Percentiles rank a stretch among this genome's conserved stretches.
Conservation (phyloP, 2,888 invertebrate genomes). For the Capitulum mitella region DNA sequence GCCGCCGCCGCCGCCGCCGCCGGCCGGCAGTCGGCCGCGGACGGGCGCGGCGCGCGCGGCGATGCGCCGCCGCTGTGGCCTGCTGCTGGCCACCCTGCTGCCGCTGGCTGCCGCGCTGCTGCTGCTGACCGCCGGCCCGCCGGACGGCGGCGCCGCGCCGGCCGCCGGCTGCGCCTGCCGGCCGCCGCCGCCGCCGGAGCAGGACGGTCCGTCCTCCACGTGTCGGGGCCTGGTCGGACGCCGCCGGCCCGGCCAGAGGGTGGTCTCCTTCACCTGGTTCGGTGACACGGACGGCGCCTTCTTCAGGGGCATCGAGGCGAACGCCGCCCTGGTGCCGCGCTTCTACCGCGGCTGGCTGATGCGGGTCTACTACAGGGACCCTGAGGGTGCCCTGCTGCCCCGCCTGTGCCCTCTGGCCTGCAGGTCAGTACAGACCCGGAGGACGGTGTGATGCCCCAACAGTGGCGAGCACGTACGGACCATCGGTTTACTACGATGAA, state of each 20-base stretch:
- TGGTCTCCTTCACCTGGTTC: not conserved
- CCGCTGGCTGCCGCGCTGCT: no score
- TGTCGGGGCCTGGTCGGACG: not conserved
- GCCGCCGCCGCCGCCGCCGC: no score
- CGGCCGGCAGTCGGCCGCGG: no score
- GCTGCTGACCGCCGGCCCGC: no score
- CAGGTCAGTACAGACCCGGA: not conserved
- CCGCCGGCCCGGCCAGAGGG: not conserved
- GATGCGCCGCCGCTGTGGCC: no score
- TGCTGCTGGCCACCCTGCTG: no score
- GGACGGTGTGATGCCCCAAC: no score
- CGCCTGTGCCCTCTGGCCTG: not conserved
- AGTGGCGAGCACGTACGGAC: no score
- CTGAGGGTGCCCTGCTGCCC: not conserved
- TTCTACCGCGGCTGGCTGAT: slow-evolving; percentile 33
- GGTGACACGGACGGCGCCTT: not conserved
- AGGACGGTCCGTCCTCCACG: not conserved
- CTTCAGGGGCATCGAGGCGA: slow-evolving; percentile 2
- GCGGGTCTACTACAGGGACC: slow-evolving; percentile 35
- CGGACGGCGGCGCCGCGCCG: no score
- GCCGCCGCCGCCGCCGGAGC: not conserved
- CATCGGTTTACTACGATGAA: no score
- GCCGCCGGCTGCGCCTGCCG: not conserved
- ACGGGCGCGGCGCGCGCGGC: no score
- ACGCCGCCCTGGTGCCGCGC: slow-evolving; percentile 19